Evolutionary conservation across 2,113 vertebrate genomes (phyloP), one percentile per base, ranked within the genome.

Genomic region (Chloropsis hardwickii): DNA sequence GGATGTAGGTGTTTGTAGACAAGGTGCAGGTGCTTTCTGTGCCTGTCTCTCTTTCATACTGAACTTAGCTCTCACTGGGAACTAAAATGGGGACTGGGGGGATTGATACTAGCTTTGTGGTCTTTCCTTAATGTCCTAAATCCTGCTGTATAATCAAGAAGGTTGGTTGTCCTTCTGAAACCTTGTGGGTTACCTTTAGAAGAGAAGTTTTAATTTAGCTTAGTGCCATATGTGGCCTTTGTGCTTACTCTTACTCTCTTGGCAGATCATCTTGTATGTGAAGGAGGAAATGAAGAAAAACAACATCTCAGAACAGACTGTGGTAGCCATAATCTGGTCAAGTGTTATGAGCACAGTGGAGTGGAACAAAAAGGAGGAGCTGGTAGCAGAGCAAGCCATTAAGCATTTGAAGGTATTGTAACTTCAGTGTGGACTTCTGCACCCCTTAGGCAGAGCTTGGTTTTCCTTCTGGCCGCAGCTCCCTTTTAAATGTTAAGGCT

Each of bases 291-390:
- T 99, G 99, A 99, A 99, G 88, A 99, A 99, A 96, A 98, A 98
- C 66, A 98, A 98, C 98, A 99, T 99, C 97, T 99, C 99, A 0
- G 99, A 99, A 95, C 99, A 99, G 94, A 98, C 98, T 13, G 99
- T 99, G 97, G 99, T 99, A 51, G 88, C 98, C 90, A 99, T 99
- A 86, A 98, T 99, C 85, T 99, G 99, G 99, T 99, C 98, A 58
- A 99, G 99, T 70, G 98, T 99, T 37, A 99, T 99, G 99, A 99
- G 99, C 97, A 99, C 97, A 0, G 99, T 99, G 77, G 99, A 99
- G 88, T 99, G 99, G 99, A 99, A 99, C 98, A 99, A 99, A 98
- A 99, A 99, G 72, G 99, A 99, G 96, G 99, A 99, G 98, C 98
- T 99, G 94, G 99, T 99, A 97, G 99, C 99, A 57, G 99, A 99